Percentiles rank a stretch among this genome's conserved stretches.
phyloP scores from a whole-genome alignment of 2,113 vertebrate species.

The Sus scrofa region DNA sequence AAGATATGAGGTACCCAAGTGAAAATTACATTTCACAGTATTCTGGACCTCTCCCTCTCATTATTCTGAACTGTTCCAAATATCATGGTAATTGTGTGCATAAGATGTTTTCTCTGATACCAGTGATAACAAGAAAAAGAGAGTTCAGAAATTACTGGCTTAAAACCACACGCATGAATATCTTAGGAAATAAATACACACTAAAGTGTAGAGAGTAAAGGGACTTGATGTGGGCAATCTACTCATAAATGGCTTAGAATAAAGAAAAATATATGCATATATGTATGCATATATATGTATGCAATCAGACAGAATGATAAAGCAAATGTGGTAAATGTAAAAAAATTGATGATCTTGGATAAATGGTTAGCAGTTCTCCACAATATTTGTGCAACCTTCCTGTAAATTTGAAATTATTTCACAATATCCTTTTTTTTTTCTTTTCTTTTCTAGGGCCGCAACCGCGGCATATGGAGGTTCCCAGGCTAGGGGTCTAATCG shows the following conservation, averaged over 20 bases:
- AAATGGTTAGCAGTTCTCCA: not conserved
- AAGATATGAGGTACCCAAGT: not conserved
- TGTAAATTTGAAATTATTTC: conserved; percentile 32
- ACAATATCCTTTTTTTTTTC: too few species aligned
- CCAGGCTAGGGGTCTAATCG: too few species aligned
- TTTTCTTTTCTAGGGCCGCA: too few species aligned
- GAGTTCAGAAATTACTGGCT: conserved; percentile 17
- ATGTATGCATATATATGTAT: not conserved
- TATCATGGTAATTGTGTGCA: not conserved
- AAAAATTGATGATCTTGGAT: not conserved
- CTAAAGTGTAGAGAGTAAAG: conserved; percentile 4
- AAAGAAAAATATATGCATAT: not conserved
- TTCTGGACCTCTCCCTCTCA: not conserved
- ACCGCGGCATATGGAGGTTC: too few species aligned
- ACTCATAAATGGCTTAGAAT: not conserved
- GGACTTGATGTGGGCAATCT: not conserved
- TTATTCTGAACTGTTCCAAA: not conserved
- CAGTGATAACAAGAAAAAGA: not conserved
- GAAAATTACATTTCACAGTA: conserved; percentile 21
- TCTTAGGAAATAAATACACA: conserved; percentile 9
- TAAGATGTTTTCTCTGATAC: not conserved
- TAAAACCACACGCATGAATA: not conserved
- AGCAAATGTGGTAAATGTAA: not conserved
- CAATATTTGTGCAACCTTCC: conserved; percentile 23
- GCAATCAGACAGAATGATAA: not conserved